Base-by-base conservation (phyloP, 2,888 invertebrate species). In the Yponomeuta evonymella region DNA sequence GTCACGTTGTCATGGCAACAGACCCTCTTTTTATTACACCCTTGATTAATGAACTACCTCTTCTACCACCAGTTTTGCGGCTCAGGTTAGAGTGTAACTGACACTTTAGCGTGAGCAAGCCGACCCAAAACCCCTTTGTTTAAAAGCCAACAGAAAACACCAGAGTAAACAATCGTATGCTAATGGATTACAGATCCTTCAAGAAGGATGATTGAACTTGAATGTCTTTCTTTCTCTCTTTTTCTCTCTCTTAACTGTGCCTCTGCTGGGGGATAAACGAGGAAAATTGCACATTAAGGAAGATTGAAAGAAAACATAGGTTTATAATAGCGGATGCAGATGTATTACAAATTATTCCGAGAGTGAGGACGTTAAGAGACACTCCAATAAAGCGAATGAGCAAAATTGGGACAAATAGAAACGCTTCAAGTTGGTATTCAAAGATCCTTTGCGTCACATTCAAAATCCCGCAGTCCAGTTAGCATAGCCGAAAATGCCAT, bases 1-100 rank as follows among this genome's bases (percentile, higher is more conserved):
- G 86, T 81, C 81, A 80, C 76, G 73, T 84, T 80, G 81, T 79
- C 79, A 82, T 82, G 78, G 81, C 74, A 79, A 84, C 82, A 77
- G 15, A 76, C 76, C 71, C 73, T 78, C 80, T 81, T 80, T 58
- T 30, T 69, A 36, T 62, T 15, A 51, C 51, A 69, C 69, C 51
- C 58, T 48, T 67, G 67, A 67, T 67, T 48, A 67, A 67, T 67
- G 43, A 67, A 67, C 36, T 48, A 43, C 23, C 67, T 43, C 43
- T 12, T 8, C 66, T 67, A 48, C 15, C 43, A 12, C 0, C 67
- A n/a, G 67, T 48, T 67, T 67, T n/a, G 67, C 36, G 12, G 51
- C 51, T 58, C 51, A 58, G 15, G 64, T 64, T 65, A 29, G 48
- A n/a, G 43, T 67, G 67, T 67, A 67, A 67, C 15, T 48, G 67